These are phyloP conservation scores for Ectemnius lituratus DNA, from an alignment of 2,888 invertebrate species.

Conservation along the genomic window DNA sequence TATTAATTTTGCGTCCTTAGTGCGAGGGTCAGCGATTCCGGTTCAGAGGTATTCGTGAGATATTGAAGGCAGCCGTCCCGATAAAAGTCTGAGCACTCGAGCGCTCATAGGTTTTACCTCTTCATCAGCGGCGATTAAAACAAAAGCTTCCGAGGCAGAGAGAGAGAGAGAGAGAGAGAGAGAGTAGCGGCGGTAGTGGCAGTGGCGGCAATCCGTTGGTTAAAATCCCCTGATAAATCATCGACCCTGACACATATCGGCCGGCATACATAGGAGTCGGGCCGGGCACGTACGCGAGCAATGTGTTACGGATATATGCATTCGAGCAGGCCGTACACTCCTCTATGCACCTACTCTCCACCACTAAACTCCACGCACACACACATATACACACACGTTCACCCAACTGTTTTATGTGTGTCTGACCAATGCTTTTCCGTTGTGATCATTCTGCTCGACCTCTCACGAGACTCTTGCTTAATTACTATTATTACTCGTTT, in stretches of 20 bases:
- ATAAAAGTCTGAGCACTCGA: neutral
- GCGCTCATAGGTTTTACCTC: constrained; percentile 27
- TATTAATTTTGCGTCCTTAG: neutral
- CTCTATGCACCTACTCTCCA: no score
- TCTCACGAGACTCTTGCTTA: no score
- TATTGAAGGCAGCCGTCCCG: no score
- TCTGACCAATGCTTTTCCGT: no score
- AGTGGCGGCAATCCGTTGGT: constrained; percentile 14
- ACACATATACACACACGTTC: neutral
- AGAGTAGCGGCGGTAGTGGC: no score
- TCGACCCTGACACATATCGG: constrained; percentile 52
- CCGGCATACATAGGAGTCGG: constrained; percentile 34
- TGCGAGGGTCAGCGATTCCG: neutral
- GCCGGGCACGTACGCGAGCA: constrained; percentile 1
- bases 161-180: no score
- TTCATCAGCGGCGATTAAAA: constrained; percentile 37
- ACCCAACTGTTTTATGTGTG: neutral
- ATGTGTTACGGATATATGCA: constrained; percentile 25
- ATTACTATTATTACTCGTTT: no score
- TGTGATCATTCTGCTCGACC: no score
- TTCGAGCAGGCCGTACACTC: constrained; percentile 20
- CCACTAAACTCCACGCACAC: neutral
- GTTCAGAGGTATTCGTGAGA: no score
- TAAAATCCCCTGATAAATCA: constrained; percentile 48
- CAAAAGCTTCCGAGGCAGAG: constrained; percentile 30